These are phyloP conservation scores for Pristionchus entomophagus DNA, from an alignment of 2,888 invertebrate genomes.

Conservation along the genomic window DNA sequence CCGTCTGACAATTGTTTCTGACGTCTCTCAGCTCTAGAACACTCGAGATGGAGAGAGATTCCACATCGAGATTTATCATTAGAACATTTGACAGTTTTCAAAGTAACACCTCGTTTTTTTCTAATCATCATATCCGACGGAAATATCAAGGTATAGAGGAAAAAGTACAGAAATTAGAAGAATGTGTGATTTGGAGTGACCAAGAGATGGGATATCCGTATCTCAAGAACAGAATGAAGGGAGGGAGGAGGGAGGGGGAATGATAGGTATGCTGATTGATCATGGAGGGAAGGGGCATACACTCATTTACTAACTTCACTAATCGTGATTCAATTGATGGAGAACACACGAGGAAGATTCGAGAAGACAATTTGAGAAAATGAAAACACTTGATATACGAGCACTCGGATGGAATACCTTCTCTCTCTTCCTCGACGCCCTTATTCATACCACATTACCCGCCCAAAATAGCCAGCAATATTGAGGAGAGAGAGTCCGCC, in stretches of 20 bases:
- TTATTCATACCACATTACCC: background rate
- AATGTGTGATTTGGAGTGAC: no score
- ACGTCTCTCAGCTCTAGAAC: background rate
- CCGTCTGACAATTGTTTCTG: background rate
- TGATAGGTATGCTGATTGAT: background rate
- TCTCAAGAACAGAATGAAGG: background rate
- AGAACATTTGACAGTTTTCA: no score
- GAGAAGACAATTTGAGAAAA: background rate
- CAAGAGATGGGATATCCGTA: slow-evolving; percentile 2
- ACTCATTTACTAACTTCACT: background rate
- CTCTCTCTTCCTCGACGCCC: background rate
- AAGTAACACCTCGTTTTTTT: no score
- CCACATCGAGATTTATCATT: no score
- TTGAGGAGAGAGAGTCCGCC: background rate
- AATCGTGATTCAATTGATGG: slow-evolving; percentile 10
- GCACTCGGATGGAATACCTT: background rate
- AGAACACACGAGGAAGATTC: no score
- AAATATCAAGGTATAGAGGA: no score
- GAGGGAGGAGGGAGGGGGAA: background rate
- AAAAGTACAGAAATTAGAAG: no score
- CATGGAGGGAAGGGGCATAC: background rate
- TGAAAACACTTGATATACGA: background rate
- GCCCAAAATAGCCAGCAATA: background rate
- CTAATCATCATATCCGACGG: no score
- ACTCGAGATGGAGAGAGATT: background rate